Evolutionary conservation across 2,113 vertebrate species (phyloP).

Genomic region (cattle (Bos taurus)): DNA sequence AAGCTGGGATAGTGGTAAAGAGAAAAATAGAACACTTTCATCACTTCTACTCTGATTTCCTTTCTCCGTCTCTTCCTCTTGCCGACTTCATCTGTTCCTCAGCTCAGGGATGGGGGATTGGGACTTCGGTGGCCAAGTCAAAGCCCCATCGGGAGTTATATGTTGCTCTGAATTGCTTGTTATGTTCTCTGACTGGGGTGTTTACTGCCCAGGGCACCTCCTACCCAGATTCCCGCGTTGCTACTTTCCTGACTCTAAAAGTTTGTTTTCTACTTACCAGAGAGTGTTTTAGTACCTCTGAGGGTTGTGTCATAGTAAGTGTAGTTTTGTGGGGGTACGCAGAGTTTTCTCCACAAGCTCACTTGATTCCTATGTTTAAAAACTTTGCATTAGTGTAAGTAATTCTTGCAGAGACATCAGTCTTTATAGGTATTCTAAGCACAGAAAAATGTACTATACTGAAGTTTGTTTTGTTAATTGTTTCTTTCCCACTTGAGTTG

Average conservation of each 20-base stretch:
- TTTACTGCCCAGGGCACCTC: conserved; percentile 57
- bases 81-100: conserved; percentile 17
- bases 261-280: conserved; percentile 48
- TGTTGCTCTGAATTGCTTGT: conserved; percentile 56
- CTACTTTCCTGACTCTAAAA: conserved; percentile 54
- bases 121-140: not conserved
- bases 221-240: conserved; percentile 50
- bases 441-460: not conserved
- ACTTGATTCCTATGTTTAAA: conserved; percentile 35
- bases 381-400: not conserved
- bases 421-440: not conserved
- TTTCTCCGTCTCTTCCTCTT: not conserved
- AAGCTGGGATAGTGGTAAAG: not conserved
- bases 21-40: not conserved
- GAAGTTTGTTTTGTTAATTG: conserved; percentile 40
- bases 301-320: conserved; percentile 11
- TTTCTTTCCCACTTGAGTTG: conserved; percentile 5
- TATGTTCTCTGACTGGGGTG: conserved; percentile 37
- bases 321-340: not conserved
- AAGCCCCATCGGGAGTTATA: conserved; percentile 46
- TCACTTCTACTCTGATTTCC: conserved; percentile 3
- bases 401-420: not conserved
- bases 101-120: conserved; percentile 19
- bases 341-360: conserved; percentile 29
- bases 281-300: conserved; percentile 18